Base-by-base conservation (phyloP, 2,113 vertebrate genomes). In the Psittacus erithacus region DNA sequence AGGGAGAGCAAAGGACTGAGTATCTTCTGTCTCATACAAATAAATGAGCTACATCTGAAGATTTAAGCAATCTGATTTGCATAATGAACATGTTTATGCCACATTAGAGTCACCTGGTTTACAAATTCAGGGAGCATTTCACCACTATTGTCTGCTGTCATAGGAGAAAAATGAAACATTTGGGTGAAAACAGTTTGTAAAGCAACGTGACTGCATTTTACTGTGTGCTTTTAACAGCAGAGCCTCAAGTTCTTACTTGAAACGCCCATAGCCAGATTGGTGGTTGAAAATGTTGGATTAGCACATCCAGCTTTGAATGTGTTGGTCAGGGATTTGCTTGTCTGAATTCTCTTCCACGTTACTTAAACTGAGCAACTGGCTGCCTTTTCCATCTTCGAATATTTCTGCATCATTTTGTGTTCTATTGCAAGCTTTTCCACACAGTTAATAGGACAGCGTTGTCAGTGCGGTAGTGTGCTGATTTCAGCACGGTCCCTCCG, bases 81-180 rank as follows among this genome's bases (percentile, higher is more conserved):
- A 97, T 97, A 97, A 97, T 97, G 84, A 96, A 73, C 55, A 18
- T 82, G 94, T 93, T 97, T 94, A 96, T 96, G 90, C 75, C 83
- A 93, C 87, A 91, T 96, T 97, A 94, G 94, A 96, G 95, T 96
- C 95, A 96, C 97, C 95, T 97, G 95, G 75, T 96, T 94, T 86
- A 91, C 95, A 97, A 96, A 97, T 92, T 92, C 95, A 41, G 53
- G 29, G 75, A 95, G 89, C 70, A 59, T 97, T 97, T 97, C 92
- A 91, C 63, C 78, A 46, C 87, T 88, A 49, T 97, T 97, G 95
- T 80, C 90, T 77, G 93, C 94, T 80, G 94, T 80, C 73, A 62
- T 53, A 76, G 92, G 20, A 95, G 96, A 94, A 95, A 86, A 97
- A 90, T 95, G 76, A 96, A 95, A 53, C 86, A 62, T 91, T 86